Percentiles rank a stretch among this genome's conserved stretches.
These are phyloP conservation scores for Ormyrus thymus DNA, from an alignment of 2,888 invertebrate species.

Conservation along the genomic window DNA sequence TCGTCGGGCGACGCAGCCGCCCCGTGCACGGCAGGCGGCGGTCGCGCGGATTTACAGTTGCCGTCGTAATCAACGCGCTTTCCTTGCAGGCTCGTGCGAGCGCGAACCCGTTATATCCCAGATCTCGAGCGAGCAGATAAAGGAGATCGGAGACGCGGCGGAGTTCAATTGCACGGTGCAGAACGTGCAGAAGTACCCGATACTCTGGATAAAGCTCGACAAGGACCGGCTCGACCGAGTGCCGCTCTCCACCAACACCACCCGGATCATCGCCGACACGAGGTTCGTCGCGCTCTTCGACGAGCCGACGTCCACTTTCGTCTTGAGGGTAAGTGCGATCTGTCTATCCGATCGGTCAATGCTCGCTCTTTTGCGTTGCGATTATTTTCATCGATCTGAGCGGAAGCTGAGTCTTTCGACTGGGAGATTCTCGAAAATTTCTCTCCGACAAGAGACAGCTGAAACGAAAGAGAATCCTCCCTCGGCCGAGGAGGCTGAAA, in stretches of 20 bases:
- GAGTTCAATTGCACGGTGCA: slow-evolving; percentile 53
- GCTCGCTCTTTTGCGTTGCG: no score
- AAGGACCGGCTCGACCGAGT: slow-evolving; percentile 26
- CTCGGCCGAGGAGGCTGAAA: no score
- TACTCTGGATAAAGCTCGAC: slow-evolving; percentile 49
- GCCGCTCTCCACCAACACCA: slow-evolving; percentile 22
- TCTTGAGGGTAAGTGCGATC: slow-evolving; percentile 37
- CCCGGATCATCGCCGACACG: slow-evolving; percentile 24
- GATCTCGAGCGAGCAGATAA: slow-evolving; percentile 45
- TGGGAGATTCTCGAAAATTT: no score
- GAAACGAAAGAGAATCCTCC: no score
- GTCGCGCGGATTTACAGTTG: no score
- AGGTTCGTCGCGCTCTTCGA: slow-evolving; percentile 35
- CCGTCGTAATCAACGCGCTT: neutral
- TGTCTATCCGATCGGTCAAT: no score
- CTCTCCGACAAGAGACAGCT: no score
- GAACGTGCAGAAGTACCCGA: slow-evolving; percentile 22
- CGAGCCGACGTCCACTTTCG: slow-evolving; percentile 30
- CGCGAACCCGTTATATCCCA: slow-evolving; percentile 38
- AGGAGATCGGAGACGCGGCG: slow-evolving; percentile 46
- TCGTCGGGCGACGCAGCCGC: no score
- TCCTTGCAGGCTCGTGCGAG: slow-evolving; percentile 33
- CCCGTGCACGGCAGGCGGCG: no score
- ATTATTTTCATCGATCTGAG: no score
- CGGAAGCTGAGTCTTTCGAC: no score